Evolutionary conservation across 2,888 invertebrate genomes (phyloP).

Genomic region (Xestia rhomboidea): DNA sequence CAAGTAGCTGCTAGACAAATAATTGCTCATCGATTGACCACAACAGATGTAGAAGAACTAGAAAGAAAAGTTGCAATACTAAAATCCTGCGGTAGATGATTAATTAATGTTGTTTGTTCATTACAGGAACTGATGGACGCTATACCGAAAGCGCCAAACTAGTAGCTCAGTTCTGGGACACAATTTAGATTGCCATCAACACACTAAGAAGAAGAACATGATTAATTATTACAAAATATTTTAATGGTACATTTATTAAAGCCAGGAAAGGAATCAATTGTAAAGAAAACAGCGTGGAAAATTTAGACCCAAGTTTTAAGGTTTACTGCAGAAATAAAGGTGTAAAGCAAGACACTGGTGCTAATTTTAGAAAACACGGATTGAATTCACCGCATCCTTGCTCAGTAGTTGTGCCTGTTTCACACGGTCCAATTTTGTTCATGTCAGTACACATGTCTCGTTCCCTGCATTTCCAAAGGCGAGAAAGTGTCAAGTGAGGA

Average conservation of each 20-base stretch:
- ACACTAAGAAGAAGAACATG: no score
- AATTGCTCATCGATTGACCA: conserved; percentile 75
- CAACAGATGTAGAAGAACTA: conserved; percentile 51
- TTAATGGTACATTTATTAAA: no score
- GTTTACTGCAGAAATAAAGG: background rate
- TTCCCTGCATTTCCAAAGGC: conserved; percentile 37
- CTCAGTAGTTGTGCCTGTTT: conserved; percentile 24
- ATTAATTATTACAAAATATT: no score
- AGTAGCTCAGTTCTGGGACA: no score
- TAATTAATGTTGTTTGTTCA: no score
- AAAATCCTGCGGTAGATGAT: background rate
- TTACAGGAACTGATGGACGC: no score
- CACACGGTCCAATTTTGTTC: conserved; percentile 53
- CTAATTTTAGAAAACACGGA: conserved; percentile 34
- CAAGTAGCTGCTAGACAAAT: conserved; percentile 74
- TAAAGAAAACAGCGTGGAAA: background rate
- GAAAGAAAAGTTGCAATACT: conserved; percentile 16
- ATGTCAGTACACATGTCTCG: conserved; percentile 41
- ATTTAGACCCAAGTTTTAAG: background rate
- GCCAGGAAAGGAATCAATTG: background rate
- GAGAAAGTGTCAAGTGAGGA: conserved; percentile 24
- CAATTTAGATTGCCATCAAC: no score
- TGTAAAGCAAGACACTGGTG: conserved; percentile 11
- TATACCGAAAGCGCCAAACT: no score
- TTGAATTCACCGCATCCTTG: conserved; percentile 31